Conservation (phyloP, 2,888 invertebrate species). For the Leptopilina syphax region DNA sequence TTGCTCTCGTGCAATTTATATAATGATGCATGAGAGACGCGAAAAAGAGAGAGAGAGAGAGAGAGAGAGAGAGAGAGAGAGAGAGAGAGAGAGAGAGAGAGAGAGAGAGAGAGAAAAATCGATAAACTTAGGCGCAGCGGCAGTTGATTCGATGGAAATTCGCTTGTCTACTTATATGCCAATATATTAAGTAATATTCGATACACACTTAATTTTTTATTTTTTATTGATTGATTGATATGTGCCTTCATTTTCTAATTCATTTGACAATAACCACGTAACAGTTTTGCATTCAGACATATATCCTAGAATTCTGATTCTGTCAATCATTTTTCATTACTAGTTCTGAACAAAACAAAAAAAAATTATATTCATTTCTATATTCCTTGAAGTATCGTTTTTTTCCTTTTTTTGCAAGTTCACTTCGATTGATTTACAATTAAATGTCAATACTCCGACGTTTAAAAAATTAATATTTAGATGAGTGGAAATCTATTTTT, state of each 20-base stretch:
- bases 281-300: background rate
- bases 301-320: background rate
- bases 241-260: slow-evolving; percentile 4
- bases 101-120: slow-evolving; percentile 6
- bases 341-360: too few species aligned
- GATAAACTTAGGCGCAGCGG: slow-evolving; percentile 35
- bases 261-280: background rate
- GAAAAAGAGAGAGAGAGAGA: too few species aligned
- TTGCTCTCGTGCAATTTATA: background rate
- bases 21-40: background rate
- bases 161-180: background rate
- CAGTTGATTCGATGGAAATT: slow-evolving; percentile 5
- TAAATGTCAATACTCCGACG: too few species aligned
- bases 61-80: too few species aligned
- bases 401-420: too few species aligned
- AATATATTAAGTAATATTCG: slow-evolving; percentile 1
- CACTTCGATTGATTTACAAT: too few species aligned
- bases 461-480: too few species aligned
- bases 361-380: too few species aligned
- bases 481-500: too few species aligned
- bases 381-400: too few species aligned
- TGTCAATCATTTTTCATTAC: background rate
- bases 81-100: background rate
- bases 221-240: background rate
- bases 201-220: background rate